Conservation (phyloP, 2,113 vertebrate genomes). For the Onychostruthus taczanowskii region DNA sequence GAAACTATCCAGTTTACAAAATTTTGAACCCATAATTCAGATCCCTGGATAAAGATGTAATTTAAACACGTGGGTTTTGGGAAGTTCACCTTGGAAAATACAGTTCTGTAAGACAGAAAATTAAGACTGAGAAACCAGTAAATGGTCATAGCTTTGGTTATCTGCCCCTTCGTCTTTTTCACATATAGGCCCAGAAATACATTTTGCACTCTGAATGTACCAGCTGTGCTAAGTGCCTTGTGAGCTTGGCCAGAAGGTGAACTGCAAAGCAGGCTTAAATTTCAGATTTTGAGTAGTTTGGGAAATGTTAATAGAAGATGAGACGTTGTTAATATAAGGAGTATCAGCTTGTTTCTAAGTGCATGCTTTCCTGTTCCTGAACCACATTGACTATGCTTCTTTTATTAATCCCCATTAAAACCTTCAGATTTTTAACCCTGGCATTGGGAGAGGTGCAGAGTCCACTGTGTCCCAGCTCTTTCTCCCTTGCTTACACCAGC, state of each 20-base stretch:
- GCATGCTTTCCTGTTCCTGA: not conserved
- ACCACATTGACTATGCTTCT: not conserved
- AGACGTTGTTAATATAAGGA: not conserved
- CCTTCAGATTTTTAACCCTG: not conserved
- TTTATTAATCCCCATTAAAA: not conserved
- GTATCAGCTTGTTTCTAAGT: not conserved
- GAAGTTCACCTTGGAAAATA: not conserved
- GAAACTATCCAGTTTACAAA: not conserved
- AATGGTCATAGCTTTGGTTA: not conserved
- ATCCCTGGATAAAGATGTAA: not conserved
- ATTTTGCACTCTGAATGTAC: not conserved
- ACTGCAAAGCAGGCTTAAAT: not conserved
- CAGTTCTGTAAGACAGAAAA: not conserved
- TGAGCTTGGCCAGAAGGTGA: not conserved
- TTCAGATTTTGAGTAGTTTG: not conserved
- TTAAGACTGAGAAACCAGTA: not conserved
- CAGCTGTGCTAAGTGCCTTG: not conserved
- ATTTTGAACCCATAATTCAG: not conserved
- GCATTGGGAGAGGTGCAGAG: not conserved
- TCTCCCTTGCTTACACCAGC: not conserved
- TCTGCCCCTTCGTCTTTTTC: not conserved
- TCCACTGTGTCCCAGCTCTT: not conserved
- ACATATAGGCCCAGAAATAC: not conserved
- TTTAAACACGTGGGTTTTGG: not conserved
- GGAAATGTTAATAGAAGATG: not conserved